phyloP scores from a whole-genome alignment of 2,113 vertebrate species.

The Leucoraja erinaceus region DNA sequence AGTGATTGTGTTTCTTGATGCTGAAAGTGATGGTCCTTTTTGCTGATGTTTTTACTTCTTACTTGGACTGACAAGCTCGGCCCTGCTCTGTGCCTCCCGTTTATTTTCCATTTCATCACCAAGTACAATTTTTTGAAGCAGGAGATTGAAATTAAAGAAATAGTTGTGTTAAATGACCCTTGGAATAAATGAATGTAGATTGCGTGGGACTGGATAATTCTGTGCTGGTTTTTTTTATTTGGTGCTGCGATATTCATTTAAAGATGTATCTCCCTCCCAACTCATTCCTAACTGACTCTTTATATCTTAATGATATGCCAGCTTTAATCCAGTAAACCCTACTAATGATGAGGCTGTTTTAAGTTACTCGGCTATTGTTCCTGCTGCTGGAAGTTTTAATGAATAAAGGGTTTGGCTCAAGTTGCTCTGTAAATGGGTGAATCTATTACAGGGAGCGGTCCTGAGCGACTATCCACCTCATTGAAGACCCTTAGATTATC shows the following conservation, averaged over 20 bases:
- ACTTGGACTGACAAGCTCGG: constrained; percentile 55
- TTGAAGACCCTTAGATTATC: too few species aligned
- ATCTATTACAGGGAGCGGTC: not conserved
- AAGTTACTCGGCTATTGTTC: not conserved
- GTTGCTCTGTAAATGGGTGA: not conserved
- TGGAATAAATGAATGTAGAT: constrained; percentile 23
- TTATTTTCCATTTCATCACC: constrained; percentile 36
- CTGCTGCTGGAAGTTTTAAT: not conserved
- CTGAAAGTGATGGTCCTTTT: constrained; percentile 58
- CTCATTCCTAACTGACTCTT: not conserved
- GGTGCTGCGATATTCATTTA: not conserved
- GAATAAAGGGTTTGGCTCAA: not conserved
- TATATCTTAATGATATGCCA: not conserved
- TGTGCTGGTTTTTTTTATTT: not conserved
- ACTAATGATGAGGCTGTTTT: not conserved
- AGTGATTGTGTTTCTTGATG: constrained; percentile 65
- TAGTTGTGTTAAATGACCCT: constrained; percentile 27
- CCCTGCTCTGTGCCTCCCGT: constrained; percentile 7
- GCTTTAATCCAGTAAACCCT: not conserved
- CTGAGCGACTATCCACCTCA: too few species aligned
- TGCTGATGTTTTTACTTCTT: constrained; percentile 66
- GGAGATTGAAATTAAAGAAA: constrained; percentile 32
- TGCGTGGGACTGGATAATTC: not conserved
- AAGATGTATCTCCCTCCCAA: not conserved
- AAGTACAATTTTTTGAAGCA: constrained; percentile 29